phyloP scores from a whole-genome alignment of 2,113 vertebrate species.

The Marcusenius ussheri region DNA sequence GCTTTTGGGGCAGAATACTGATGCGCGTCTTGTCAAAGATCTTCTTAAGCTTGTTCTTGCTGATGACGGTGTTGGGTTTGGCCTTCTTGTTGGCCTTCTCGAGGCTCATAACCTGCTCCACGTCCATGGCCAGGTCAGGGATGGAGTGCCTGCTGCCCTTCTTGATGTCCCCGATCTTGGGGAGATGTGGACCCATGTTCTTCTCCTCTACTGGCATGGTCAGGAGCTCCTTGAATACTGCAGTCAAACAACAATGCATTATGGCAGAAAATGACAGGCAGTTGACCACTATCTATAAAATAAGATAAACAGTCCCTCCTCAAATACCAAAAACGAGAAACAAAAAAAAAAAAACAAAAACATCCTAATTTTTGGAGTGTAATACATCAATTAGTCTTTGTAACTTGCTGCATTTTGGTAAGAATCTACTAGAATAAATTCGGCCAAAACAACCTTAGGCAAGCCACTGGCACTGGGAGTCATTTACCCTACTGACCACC shows the following conservation, averaged over 20 bases:
- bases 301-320: neutral
- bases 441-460: neutral
- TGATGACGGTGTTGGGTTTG: slow-evolving; percentile 89
- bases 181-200: slow-evolving; percentile 88
- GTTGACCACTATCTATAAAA: neutral
- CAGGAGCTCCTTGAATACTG: slow-evolving; percentile 95
- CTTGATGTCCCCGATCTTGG: slow-evolving; percentile 97
- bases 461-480: neutral
- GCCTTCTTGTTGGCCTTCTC: slow-evolving; percentile 94
- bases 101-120: slow-evolving; percentile 92
- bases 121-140: slow-evolving; percentile 91
- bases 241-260: neutral
- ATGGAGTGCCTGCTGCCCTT: slow-evolving; percentile 94
- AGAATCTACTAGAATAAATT: neutral
- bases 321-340: neutral
- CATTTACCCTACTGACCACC: neutral
- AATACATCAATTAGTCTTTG: neutral
- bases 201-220: slow-evolving; percentile 84
- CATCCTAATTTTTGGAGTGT: neutral
- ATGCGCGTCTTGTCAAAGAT: slow-evolving; percentile 97
- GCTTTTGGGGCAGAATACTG: slow-evolving; percentile 96
- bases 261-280: neutral
- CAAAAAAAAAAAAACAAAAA: neutral
- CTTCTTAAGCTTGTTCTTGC: slow-evolving; percentile 95
- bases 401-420: neutral